Percentiles rank a stretch among this genome's conserved stretches.
Evolutionary conservation across 1,140 invertebrate genomes (phyloP).

Genomic region (Hypsibius dujardini): DNA sequence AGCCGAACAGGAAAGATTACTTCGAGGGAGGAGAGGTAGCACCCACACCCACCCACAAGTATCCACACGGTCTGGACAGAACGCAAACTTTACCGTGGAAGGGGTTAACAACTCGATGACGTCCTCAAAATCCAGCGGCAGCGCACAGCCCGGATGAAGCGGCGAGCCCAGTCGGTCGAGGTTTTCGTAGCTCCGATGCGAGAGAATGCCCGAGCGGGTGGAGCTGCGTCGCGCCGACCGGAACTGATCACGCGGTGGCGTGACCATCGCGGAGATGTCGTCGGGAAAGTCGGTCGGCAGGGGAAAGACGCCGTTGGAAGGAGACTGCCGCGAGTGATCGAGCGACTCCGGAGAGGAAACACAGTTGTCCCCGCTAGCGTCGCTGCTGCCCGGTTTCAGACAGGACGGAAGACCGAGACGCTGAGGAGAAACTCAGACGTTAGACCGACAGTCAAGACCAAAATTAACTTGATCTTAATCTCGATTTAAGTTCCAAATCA

Average conservation of each 20-base stretch:
- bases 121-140: background rate
- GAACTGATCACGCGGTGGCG: background rate
- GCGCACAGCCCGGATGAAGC: background rate
- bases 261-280: slow-evolving; percentile 1
- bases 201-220: background rate
- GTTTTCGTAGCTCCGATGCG: background rate
- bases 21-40: background rate
- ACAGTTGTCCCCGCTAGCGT: background rate
- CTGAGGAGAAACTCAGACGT: background rate
- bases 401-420: background rate
- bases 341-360: background rate
- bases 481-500: background rate
- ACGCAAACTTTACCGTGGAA: background rate
- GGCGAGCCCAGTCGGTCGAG: background rate
- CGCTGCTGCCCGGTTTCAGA: background rate
- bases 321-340: background rate
- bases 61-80: background rate
- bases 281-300: background rate
- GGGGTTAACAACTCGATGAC: background rate
- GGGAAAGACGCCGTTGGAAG: background rate
- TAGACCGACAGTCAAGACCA: background rate
- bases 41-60: too few species aligned
- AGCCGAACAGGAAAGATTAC: background rate
- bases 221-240: background rate
- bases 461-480: slow-evolving; percentile 2